Base-by-base conservation (phyloP, 2,113 vertebrate genomes). In the Embiotoca jacksoni region DNA sequence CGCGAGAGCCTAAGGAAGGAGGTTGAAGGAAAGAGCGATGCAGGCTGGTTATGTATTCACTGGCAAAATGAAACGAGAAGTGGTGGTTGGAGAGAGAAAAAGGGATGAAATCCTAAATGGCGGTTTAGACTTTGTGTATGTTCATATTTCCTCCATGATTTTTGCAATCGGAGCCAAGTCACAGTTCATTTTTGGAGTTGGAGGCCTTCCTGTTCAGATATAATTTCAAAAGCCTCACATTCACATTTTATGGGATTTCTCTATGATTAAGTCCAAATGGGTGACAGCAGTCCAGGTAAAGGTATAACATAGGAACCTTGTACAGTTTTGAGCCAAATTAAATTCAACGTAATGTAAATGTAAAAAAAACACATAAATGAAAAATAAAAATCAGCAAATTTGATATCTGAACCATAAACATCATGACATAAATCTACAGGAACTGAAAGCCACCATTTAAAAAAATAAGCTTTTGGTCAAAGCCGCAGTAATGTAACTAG, bases 111-210 rank as follows among this genome's bases (percentile, higher is more conserved):
- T 8, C 60, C 6, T 68, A 36, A 66, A 59, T 72, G 49, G 66
- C 53, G 69, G 69, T 72, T 80, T 53, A 15, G 44, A 52, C 30
- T 59, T 50, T 72, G 7, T 59, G 50, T 33, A 62, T 66, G 36
- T 72, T 85, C 72, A 56, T 56, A 50, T 82, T 79, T 86, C 59
- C 50, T 69, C 72, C 53, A 5, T 35, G 9, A 68, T 74, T 69
- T 46, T 39, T 66, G 62, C 53, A 54, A 6, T 62, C 36, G 1
- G 54, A 71, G 63, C 62, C 70, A 66, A 76, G 60, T 63, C 54
- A 56, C 36, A 71, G 14, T 80, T 62, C 23, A 80, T 66, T 64
- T 23, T 60, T 46, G 10, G 16, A 65, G 23, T 5, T 6, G 55
- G 6, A 37, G 2, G 35, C 32, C 30, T 44, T 75, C 36, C 36